Base-by-base conservation (phyloP, 2,797 vertebrate species). In the Cyprinodon diabolis region DNA sequence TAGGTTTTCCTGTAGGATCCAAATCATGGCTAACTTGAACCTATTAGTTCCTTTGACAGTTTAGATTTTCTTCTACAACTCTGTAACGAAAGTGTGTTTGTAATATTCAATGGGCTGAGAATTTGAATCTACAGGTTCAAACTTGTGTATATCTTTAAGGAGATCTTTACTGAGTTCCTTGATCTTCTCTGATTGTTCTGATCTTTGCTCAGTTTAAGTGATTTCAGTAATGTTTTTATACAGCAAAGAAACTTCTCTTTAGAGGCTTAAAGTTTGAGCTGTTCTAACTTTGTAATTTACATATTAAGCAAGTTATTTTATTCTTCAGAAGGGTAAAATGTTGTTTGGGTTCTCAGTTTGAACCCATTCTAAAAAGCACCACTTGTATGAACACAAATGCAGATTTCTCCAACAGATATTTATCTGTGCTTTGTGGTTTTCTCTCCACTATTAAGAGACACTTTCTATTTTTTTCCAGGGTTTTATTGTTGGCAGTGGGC, bases 341-440 rank as follows among this genome's bases (percentile, higher is more conserved):
- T 45, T 9, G 15, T 68, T 70, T 4, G 17, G 1, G 52, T 72
- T 76, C 69, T 68, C 68, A 13, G 11, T 78, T 30, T 55, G 6
- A 71, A 68, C 43, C 4, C 12, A 12, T 57, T 35, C 49, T 45
- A 60, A 51, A 73, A 65, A 63, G 17, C 19, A 7, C 1, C 60
- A 63, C 69, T 68, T 45, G 23, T 71, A 58, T 73, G 60, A 13
- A 82, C 52, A 62, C 30, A 79, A 76, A 78, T 73, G 25, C 65
- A 47, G 4, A 69, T 23, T 5, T 10, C 62, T 77, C 75, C 40
- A 62, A 66, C 71, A 58, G 79, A 76, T 83, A 65, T 77, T 81
- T 77, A 82, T 84, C 81, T 77, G 74, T 7, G 55, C 62, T 43
- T 9, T 69, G 57, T 86, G 56, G 30, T 80, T 86, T 78, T 37